Percentiles rank a stretch among this genome's conserved stretches.
Evolutionary conservation across 92 coral and sea anemone species (phyloP).

Genomic region (Isaurus tuberculatus): DNA sequence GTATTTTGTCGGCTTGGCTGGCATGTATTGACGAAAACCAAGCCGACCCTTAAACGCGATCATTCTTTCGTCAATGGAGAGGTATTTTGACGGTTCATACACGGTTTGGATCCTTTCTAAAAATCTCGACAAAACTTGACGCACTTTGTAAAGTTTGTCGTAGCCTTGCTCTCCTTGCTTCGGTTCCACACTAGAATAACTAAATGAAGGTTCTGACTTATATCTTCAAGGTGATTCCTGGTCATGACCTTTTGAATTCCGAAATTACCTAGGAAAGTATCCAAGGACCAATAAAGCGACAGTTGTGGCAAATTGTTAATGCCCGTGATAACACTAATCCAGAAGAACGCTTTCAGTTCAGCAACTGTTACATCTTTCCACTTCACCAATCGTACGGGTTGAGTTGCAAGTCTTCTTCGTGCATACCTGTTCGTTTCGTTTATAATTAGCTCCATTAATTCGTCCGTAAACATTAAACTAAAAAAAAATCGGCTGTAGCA

Average conservation of each 20-base stretch:
- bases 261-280: not conserved
- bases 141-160: slow-evolving; percentile 24
- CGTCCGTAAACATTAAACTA: no score
- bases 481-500: no score
- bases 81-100: slow-evolving; percentile 1
- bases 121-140: not conserved
- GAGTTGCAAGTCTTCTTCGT: not conserved
- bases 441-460: no score
- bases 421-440: slow-evolving; percentile 19
- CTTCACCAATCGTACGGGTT: not conserved
- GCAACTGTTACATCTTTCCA: not conserved
- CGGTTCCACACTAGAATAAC: not conserved
- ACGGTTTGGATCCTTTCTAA: not conserved
- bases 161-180: slow-evolving; percentile 13
- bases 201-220: slow-evolving; percentile 27
- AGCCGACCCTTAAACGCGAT: not conserved
- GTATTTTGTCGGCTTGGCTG: no score
- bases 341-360: slow-evolving; percentile 19
- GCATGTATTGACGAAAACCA: not conserved
- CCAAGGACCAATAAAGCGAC: slow-evolving; percentile 1
- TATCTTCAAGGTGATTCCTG: slow-evolving; percentile 18
- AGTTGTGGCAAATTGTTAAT: not conserved
- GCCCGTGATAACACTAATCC: not conserved
- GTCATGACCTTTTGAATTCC: slow-evolving; percentile 18
- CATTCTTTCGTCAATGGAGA: slow-evolving; percentile 4